These are phyloP conservation scores for Hypanus sabinus DNA, from an alignment of 2,113 vertebrate genomes.

Conservation along the genomic window DNA sequence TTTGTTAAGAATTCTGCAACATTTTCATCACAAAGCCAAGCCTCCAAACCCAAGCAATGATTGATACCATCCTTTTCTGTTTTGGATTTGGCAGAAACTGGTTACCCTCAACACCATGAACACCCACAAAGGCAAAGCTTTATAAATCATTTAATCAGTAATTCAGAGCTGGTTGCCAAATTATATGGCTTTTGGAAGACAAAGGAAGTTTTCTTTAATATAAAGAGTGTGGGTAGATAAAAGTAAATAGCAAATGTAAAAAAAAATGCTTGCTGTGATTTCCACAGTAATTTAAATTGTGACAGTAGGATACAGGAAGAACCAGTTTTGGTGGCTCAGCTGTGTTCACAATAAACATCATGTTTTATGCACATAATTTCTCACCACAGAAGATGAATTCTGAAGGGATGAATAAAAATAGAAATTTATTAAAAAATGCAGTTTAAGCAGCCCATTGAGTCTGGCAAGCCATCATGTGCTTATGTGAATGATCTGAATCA, in stretches of 20 bases:
- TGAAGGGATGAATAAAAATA: not conserved
- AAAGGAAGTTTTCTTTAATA: not conserved
- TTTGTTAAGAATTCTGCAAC: not conserved
- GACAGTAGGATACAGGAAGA: not conserved
- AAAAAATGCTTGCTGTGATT: not conserved
- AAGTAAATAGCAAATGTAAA: not conserved
- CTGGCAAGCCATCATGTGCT: no score
- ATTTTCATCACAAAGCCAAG: not conserved
- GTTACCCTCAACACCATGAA: not conserved
- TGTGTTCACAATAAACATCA: not conserved
- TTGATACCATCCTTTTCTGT: not conserved
- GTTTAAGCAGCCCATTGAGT: no score
- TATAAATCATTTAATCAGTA: not conserved
- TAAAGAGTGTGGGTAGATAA: not conserved
- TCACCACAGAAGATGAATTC: not conserved
- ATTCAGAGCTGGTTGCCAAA: not conserved
- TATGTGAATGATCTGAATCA: no score
- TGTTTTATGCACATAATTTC: not conserved
- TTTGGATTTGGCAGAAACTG: not conserved
- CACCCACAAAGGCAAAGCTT: not conserved
- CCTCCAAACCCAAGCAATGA: not conserved
- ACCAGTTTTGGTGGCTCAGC: not conserved
- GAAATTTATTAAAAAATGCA: no score
- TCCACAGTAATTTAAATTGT: constrained; percentile 39
- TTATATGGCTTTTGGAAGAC: not conserved